Conservation (phyloP, 2,113 vertebrate genomes). For the Pteropus alecto region DNA sequence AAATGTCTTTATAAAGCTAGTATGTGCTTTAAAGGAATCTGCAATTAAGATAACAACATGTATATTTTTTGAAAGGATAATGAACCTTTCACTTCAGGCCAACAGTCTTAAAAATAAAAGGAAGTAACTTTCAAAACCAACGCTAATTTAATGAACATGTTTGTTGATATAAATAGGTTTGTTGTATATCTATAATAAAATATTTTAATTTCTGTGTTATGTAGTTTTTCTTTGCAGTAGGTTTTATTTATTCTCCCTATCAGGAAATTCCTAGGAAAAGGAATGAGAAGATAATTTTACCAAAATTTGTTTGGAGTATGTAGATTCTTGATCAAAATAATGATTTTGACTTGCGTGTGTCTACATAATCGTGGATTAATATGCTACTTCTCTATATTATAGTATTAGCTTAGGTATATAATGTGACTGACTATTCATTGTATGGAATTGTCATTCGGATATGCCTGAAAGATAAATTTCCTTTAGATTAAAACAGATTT, state of each 20-base stretch:
- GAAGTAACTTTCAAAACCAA: background rate
- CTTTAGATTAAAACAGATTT: background rate
- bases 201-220: background rate
- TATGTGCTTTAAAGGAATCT: background rate
- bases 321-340: background rate
- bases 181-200: background rate
- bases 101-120: background rate
- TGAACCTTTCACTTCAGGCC: background rate
- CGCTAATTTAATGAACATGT: background rate
- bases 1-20: background rate
- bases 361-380: background rate
- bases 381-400: background rate
- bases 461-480: background rate
- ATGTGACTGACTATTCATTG: background rate
- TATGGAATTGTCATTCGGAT: background rate
- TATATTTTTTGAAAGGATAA: background rate
- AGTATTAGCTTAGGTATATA: background rate
- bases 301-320: background rate
- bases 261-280: background rate
- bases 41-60: background rate
- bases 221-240: background rate
- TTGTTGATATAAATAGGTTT: background rate
- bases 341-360: background rate
- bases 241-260: background rate
- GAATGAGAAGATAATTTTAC: background rate